Conservation (phyloP, 2,113 vertebrate genomes). For the Semnornis frantzii region DNA sequence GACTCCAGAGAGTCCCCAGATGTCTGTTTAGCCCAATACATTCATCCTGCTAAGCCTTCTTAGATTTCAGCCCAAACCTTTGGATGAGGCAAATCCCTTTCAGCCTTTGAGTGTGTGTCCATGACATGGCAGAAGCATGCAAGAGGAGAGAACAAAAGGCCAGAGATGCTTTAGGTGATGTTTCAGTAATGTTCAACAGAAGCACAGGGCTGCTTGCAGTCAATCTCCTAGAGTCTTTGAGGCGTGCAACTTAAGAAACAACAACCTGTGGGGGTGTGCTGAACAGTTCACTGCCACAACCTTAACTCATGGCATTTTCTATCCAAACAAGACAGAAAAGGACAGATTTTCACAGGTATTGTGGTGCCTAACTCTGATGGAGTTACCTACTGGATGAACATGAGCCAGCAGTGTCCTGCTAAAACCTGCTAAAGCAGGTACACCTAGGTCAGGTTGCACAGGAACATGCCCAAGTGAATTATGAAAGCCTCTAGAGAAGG, state of each 20-base stretch:
- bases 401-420: too few relatives aligned
- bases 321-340: not conserved
- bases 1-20: too few relatives aligned
- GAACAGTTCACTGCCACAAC: too few relatives aligned
- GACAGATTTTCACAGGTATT: not conserved
- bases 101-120: not conserved
- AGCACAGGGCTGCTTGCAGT: not conserved
- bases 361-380: not conserved
- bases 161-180: not conserved
- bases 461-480: too few relatives aligned
- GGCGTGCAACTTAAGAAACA: not conserved
- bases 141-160: not conserved
- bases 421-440: too few relatives aligned
- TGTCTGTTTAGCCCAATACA: not conserved
- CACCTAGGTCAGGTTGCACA: too few relatives aligned
- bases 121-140: not conserved
- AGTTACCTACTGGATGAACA: not conserved
- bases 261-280: not conserved
- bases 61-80: not conserved
- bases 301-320: not conserved
- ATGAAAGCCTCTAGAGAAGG: too few relatives aligned
- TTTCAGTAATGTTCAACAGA: not conserved
- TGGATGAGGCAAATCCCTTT: not conserved
- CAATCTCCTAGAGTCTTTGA: not conserved
- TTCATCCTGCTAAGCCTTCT: not conserved